These are phyloP conservation scores for Limnephilus auricula DNA, from an alignment of 2,888 invertebrate species.

Conservation along the genomic window DNA sequence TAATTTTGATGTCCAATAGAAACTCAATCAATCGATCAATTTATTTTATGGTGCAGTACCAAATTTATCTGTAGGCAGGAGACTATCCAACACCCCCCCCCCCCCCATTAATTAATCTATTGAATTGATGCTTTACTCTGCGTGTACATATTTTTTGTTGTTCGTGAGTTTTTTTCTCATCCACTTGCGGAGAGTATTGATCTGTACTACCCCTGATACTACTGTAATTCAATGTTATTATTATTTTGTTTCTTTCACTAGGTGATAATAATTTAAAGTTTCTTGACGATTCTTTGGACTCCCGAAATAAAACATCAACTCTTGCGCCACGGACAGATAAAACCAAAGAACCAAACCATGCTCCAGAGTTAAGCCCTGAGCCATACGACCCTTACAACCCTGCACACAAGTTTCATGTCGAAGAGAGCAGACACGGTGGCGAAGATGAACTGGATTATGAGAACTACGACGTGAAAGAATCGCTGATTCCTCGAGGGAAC, in stretches of 20 bases:
- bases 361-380: conserved; percentile 54
- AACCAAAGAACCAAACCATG: conserved; percentile 39
- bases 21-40: background rate
- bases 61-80: background rate
- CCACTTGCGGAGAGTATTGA: background rate
- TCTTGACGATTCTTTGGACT: conserved; percentile 6
- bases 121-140: background rate
- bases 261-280: conserved; percentile 7
- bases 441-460: conserved; percentile 63
- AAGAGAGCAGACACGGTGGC: conserved; percentile 45
- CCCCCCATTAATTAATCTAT: background rate
- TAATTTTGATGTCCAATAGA: background rate
- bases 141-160: background rate
- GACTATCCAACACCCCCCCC: background rate
- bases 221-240: background rate
- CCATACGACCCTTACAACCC: conserved; percentile 65
- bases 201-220: background rate
- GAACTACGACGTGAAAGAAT: conserved; percentile 59
- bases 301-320: background rate
- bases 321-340: background rate
- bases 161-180: background rate
- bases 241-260: background rate
- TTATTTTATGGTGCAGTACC: background rate
- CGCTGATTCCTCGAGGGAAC: conserved; percentile 20
- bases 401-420: conserved; percentile 58